These are phyloP conservation scores for Cephus pygmeus DNA, from an alignment of 2,888 invertebrate species.

Conservation along the genomic window DNA sequence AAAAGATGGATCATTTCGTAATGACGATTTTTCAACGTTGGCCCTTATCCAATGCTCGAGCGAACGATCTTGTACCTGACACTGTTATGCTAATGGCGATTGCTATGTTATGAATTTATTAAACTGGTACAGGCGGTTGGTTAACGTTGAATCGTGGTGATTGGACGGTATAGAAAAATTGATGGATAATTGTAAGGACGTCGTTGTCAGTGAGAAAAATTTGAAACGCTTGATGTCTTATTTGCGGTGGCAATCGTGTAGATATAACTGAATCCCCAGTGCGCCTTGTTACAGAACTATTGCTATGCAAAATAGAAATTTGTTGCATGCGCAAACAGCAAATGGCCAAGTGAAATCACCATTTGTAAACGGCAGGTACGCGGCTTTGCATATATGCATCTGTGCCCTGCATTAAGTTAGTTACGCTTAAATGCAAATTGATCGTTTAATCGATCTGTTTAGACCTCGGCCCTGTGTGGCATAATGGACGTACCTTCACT, in stretches of 20 bases:
- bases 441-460: constrained; percentile 58
- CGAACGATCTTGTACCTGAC: neutral
- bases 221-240: neutral
- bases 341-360: constrained; percentile 46
- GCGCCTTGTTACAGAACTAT: neutral
- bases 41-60: neutral
- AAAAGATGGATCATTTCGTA: neutral
- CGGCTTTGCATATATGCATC: constrained; percentile 52
- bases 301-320: neutral
- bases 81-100: neutral
- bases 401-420: constrained; percentile 56
- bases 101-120: neutral
- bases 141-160: neutral
- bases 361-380: constrained; percentile 47
- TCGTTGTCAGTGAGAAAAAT: neutral
- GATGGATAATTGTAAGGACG: neutral
- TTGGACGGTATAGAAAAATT: neutral
- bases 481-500: constrained; percentile 26
- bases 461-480: constrained; percentile 43
- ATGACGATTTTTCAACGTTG: neutral
- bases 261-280: neutral
- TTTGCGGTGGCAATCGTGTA: neutral
- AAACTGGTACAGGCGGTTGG: neutral
- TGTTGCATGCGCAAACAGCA: constrained; percentile 35
- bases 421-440: constrained; percentile 65